These are phyloP conservation scores for Chromis chromis DNA, from an alignment of 2,797 vertebrate species.

Conservation along the genomic window DNA sequence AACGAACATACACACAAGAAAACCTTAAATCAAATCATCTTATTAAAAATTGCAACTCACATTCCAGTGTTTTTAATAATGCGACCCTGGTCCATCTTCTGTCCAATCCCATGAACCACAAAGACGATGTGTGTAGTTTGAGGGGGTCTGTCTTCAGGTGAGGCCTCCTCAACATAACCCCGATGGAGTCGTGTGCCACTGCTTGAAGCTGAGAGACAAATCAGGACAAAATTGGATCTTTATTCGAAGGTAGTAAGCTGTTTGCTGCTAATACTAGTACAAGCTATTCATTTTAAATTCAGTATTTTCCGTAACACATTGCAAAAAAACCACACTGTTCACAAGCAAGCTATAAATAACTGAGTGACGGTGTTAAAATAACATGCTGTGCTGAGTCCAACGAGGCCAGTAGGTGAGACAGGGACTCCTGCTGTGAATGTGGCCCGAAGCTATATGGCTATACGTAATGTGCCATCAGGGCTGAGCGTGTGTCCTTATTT, in stretches of 20 bases:
- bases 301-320: neutral
- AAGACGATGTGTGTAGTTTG: constrained; percentile 97
- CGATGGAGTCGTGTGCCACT: constrained; percentile 97
- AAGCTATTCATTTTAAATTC: neutral
- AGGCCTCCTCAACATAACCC: constrained; percentile 97
- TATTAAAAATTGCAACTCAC: constrained; percentile 84
- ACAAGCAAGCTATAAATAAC: constrained; percentile 37
- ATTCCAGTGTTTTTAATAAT: constrained; percentile 99
- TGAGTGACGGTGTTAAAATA: constrained; percentile 23
- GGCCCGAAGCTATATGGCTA: neutral
- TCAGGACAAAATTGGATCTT: neutral
- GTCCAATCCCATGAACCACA: constrained; percentile 98
- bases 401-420: constrained; percentile 63
- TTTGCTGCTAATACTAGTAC: neutral
- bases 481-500: constrained; percentile 50
- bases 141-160: constrained; percentile 94
- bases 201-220: constrained; percentile 89
- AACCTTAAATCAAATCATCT: neutral
- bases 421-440: constrained; percentile 20
- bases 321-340: neutral
- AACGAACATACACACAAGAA: neutral
- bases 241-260: neutral
- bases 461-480: constrained; percentile 21
- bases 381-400: constrained; percentile 31
- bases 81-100: constrained; percentile 99